Evolutionary conservation across 2,113 vertebrate species (phyloP), one percentile per base, ranked within the genome.

Genomic region (Cyanoderma ruficeps): DNA sequence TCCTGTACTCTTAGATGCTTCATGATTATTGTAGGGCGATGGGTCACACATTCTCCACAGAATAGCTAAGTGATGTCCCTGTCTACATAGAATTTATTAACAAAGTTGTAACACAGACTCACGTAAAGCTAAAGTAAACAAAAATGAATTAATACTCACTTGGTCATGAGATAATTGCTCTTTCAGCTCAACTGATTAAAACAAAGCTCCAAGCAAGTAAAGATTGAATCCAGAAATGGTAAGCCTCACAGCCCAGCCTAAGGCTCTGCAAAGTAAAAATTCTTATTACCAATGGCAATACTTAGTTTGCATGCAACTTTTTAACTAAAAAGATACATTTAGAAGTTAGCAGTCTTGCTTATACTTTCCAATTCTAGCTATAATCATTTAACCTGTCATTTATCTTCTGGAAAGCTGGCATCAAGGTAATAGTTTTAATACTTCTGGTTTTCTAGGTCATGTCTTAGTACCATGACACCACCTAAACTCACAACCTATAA

Each of bases 361-460:
- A 67, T 28, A 28, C 7, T 81, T 77, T 81, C 30, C 23, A 88
- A n/a, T 17, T 77, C 69, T 60, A 60, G 20, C 11, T 5, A 59
- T 28, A 63, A 84, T 37, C 1, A 46, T 50, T 64, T 46, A 42
- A 49, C 23, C 42, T 89, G 35, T 37, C 37, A 35, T 56, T 79
- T 78, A 30, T 14, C 5, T 75, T 56, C 44, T 75, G 30, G 44
- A 30, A 69, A 49, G 10, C 13, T 44, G 7, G 6, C 53, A 31
- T 57, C 13, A 82, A 39, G 14, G 13, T 25, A 69, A 33, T 8
- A 49, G 23, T 61, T 89, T 96, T 96, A 84, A 89, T 94, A 94
- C 89, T 92, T 75, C 80, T 96, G 68, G 39, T 93, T 97, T 97
- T 97, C 85, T 95, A 95, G 93, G 87, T 86, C 83, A 69, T 83